Evolutionary conservation across 1,140 invertebrate species (phyloP), one percentile per base, ranked within the genome.

Genomic region (Drosophila yakuba): DNA sequence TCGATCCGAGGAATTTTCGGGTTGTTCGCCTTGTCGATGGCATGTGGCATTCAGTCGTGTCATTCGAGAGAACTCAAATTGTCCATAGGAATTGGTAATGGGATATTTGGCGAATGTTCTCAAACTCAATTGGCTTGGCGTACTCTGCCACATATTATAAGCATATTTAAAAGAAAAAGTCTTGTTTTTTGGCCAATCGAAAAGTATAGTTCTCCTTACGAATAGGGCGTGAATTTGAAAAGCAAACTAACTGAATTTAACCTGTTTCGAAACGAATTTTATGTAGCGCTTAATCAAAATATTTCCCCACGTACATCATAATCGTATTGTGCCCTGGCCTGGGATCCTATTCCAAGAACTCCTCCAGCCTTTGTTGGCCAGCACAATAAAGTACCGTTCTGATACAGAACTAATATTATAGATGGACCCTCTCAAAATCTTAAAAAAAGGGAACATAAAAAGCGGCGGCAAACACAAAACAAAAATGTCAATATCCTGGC

Each of bases 221-320:
- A 32, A 8, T 8, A 4, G 12, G 64, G 66, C 61, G 61, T 68
- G 64, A 28, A 14, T 7, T 25, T 4, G 6, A 25, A 14, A 3
- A 5, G 7, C 8, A 3, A 2, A 28, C 0, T 14, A 11, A 15
- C 17, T 8, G 12, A 39, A 52, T 4, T 28, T 14, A 50, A 63
- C 55, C 61, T 61, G 61, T 41, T 63, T n/a, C 11, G 12, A 50
- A 25, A 12, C 17, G 12, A n/a, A 35, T 52, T 61, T 44, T 36
- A 36, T 44, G 38, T 23, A 5, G 7, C 4, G 6, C 14, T 43
- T 62, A 68, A 86, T 86, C 83, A 86, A 54, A 88, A 86, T 83
- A 88, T 88, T 83, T 88, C 68, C 66, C 77, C 78, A 66, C 83
- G 48, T 82, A 88, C 69, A 83, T 86, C 75, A 88, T 86, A 80